Evolutionary conservation across 2,888 invertebrate species (phyloP).

Genomic region (Micoletzkya japonica): DNA sequence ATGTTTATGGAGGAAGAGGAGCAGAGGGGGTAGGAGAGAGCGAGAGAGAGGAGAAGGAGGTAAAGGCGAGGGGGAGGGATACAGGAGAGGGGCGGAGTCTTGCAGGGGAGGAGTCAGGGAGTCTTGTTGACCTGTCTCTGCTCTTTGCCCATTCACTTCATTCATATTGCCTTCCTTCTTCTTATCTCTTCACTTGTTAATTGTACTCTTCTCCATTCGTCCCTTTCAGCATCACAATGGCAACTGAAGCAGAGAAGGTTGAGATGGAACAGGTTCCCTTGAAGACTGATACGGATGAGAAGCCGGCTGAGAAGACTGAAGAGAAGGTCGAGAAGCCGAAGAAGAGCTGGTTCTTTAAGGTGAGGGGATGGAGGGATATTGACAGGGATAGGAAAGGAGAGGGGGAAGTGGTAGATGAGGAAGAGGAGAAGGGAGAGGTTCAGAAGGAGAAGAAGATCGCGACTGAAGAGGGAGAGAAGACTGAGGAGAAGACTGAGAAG

Average conservation of each 20-base stretch:
- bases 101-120: constrained; percentile 12
- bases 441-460: constrained; percentile 10
- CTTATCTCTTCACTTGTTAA: neutral
- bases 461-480: neutral
- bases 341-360: constrained; percentile 35
- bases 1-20: constrained; percentile 9
- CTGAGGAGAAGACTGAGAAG: constrained; percentile 12
- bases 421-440: constrained; percentile 35
- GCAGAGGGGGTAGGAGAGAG: no score
- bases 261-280: constrained; percentile 54
- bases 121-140: constrained; percentile 11
- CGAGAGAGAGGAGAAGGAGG: no score
- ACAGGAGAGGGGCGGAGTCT: constrained; percentile 11
- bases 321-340: constrained; percentile 30
- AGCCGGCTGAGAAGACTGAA: constrained; percentile 33
- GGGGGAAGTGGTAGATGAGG: constrained; percentile 26
- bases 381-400: neutral
- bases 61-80: neutral
- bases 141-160: no score
- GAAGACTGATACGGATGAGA: constrained; percentile 48
- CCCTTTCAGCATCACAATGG: constrained; percentile 25
- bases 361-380: constrained; percentile 31
- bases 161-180: neutral
- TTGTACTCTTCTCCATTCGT: neutral
- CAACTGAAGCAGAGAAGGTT: constrained; percentile 39